Percentiles rank a stretch among this genome's conserved stretches.
Evolutionary conservation across 2,797 vertebrate genomes (phyloP).

Genomic region (Orientallactaga sibirica): DNA sequence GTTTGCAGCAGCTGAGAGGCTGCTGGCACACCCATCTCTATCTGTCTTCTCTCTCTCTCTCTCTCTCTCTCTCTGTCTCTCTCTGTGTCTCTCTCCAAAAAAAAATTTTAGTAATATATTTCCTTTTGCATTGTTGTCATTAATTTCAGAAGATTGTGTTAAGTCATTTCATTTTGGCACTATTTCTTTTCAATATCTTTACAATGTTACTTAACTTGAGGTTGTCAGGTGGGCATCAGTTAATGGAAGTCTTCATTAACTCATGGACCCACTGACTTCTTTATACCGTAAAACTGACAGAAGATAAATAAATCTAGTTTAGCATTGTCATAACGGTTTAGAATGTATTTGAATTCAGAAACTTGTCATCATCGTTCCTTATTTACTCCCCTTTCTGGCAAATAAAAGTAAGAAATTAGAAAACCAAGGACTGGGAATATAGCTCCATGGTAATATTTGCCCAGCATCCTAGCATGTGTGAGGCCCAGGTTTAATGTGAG

Average conservation of each 20-base stretch:
- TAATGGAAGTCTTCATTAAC: slow-evolving; percentile 48
- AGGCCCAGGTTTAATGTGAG: too few species aligned
- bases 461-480: too few species aligned
- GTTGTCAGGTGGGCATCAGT: not conserved
- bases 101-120: not conserved
- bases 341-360: not conserved
- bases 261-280: not conserved
- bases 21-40: too few species aligned
- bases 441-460: too few species aligned
- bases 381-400: not conserved
- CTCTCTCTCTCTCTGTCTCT: too few species aligned
- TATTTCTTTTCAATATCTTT: slow-evolving; percentile 44
- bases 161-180: slow-evolving; percentile 16
- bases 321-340: not conserved
- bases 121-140: not conserved
- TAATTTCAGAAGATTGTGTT: slow-evolving; percentile 21
- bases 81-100: too few species aligned
- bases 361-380: not conserved
- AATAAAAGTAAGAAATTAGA: not conserved
- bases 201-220: not conserved
- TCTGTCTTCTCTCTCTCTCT: too few species aligned
- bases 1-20: too few species aligned
- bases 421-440: not conserved
- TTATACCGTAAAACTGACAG: slow-evolving; percentile 36
- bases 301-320: slow-evolving; percentile 19